phyloP scores from a whole-genome alignment of 2,797 vertebrate genomes.

The Oryzias dopingdopingensis region DNA sequence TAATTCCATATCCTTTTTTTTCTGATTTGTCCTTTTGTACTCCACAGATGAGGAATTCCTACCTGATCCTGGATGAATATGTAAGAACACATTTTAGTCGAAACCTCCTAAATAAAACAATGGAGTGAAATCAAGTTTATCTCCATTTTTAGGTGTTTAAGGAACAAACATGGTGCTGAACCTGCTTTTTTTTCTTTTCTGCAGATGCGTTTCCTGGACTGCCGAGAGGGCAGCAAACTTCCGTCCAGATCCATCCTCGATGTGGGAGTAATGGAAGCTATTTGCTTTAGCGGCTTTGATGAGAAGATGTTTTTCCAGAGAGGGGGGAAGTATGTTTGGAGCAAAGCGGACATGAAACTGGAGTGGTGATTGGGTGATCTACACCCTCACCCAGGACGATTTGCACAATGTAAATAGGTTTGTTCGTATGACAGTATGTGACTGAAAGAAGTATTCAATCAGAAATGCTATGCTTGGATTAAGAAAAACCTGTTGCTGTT shows the following conservation, averaged over 20 bases:
- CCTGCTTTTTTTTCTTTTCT: slow-evolving; percentile 2
- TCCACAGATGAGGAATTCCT: slow-evolving; percentile 93
- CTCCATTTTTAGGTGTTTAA: not conserved
- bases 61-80: slow-evolving; percentile 96
- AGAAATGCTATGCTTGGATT: not conserved
- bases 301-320: slow-evolving; percentile 90
- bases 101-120: not conserved
- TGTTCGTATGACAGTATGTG: not conserved
- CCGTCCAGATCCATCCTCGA: slow-evolving; percentile 94
- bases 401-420: not conserved
- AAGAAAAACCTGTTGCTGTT: not conserved
- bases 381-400: not conserved
- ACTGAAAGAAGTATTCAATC: not conserved
- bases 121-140: not conserved
- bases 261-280: slow-evolving; percentile 85
- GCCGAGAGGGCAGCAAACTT: slow-evolving; percentile 87
- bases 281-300: slow-evolving; percentile 92
- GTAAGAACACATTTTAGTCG: slow-evolving; percentile 78
- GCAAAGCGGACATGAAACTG: slow-evolving; percentile 91
- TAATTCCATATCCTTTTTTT: slow-evolving; percentile 7
- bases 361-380: slow-evolving; percentile 84
- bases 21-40: slow-evolving; percentile 13
- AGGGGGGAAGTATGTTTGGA: slow-evolving; percentile 93
- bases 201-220: slow-evolving; percentile 96
- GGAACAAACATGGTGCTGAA: not conserved